These are phyloP conservation scores for Rhea pennata DNA, from an alignment of 2,113 vertebrate species.

Conservation along the genomic window DNA sequence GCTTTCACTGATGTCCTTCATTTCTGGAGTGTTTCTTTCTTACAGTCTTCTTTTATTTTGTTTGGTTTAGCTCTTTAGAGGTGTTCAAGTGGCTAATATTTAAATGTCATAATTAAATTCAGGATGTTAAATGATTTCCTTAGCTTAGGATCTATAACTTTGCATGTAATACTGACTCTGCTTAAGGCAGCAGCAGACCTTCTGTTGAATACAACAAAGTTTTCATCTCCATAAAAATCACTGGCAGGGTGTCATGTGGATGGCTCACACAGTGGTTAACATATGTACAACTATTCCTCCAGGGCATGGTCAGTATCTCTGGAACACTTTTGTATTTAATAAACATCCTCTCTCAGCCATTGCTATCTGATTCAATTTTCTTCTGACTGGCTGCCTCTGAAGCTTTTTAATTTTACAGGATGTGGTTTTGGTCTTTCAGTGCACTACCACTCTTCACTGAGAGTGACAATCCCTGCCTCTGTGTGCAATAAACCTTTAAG, in stretches of 20 bases:
- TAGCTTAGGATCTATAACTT: not conserved
- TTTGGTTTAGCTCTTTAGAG: not conserved
- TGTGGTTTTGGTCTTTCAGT: not conserved
- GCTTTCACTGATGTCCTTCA: not conserved
- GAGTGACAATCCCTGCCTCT: not conserved
- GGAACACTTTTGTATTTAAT: not conserved
- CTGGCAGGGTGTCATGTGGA: not conserved
- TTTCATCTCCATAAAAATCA: not conserved
- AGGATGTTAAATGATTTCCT: not conserved
- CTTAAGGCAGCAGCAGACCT: not conserved
- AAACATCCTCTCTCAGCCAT: not conserved
- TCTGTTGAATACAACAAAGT: not conserved
- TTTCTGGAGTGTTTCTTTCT: not conserved
- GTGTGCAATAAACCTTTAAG: not conserved
- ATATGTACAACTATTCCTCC: fast-evolving
- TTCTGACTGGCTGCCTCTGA: not conserved
- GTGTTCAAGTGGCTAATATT: not conserved
- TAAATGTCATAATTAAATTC: not conserved
- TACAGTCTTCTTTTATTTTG: not conserved
- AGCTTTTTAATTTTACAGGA: not conserved
- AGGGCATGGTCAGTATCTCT: not conserved
- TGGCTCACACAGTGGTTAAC: not conserved
- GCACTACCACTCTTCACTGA: fast-evolving
- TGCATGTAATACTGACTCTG: not conserved
- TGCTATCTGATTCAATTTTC: not conserved